Evolutionary conservation across 2,797 vertebrate species (phyloP).

Genomic region (Sebastes alutus): DNA sequence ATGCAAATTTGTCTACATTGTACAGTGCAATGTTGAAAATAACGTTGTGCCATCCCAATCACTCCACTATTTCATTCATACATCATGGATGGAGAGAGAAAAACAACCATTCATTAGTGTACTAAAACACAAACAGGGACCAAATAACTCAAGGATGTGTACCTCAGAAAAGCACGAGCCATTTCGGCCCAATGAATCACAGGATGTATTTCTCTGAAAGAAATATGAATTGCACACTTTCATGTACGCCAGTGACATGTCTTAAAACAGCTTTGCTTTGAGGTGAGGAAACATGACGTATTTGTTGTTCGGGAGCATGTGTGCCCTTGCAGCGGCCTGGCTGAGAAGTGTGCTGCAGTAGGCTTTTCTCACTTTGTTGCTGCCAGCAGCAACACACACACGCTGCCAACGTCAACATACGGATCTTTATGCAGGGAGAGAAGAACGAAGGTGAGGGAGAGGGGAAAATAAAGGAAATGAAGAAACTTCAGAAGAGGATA

Average conservation of each 20-base stretch:
- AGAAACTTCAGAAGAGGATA: neutral
- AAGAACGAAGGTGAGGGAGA: slow-evolving; percentile 31
- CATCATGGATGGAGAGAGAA: neutral
- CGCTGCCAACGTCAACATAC: slow-evolving; percentile 67
- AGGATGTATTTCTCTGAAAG: slow-evolving; percentile 4
- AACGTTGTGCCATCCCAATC: no score
- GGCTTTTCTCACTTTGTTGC: slow-evolving; percentile 53
- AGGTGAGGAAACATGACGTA: slow-evolving; percentile 44
- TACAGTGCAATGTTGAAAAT: neutral
- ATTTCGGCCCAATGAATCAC: neutral
- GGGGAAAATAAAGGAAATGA: neutral
- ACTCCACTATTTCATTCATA: neutral
- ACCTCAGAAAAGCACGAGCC: neutral
- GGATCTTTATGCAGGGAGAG: slow-evolving; percentile 17
- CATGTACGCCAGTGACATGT: slow-evolving; percentile 1
- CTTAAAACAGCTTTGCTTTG: slow-evolving; percentile 22
- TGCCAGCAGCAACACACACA: slow-evolving; percentile 60
- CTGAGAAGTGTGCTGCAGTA: slow-evolving; percentile 54
- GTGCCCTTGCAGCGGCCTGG: slow-evolving; percentile 55
- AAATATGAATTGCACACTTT: neutral
- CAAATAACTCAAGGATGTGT: neutral
- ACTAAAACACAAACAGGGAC: neutral
- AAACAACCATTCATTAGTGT: neutral
- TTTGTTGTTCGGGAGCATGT: slow-evolving; percentile 47
- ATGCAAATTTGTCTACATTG: neutral